A percentile compares a stretch with the other conserved stretches of the same genome.
phyloP scores from a whole-genome alignment of 2,797 vertebrate species.

The Agapornis canus region DNA sequence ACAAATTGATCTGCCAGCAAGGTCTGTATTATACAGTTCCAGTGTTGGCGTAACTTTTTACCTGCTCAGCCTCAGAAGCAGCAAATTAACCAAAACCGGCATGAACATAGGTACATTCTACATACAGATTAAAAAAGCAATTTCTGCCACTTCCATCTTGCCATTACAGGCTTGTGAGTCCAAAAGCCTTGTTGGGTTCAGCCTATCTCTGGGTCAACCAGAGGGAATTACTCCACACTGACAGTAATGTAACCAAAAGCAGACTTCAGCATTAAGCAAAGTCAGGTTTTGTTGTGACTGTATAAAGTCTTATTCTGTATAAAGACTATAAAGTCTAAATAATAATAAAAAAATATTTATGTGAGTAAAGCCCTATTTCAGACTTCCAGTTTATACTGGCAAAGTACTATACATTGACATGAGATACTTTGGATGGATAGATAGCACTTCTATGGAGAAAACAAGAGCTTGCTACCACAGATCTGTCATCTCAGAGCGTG shows the following conservation, averaged over 20 bases:
- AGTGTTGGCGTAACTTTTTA: slow-evolving; percentile 36
- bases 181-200: not conserved
- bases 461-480: not conserved
- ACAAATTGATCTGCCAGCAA: not conserved
- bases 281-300: not conserved
- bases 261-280: slow-evolving; percentile 34
- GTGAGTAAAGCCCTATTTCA: slow-evolving; percentile 9
- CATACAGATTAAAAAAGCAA: not conserved
- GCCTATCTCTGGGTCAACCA: not conserved
- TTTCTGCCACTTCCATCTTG: not conserved
- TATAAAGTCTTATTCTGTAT: not conserved
- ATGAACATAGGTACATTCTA: not conserved
- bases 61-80: slow-evolving; percentile 13
- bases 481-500: not conserved
- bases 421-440: not conserved
- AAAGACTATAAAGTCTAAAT: not conserved
- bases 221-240: not conserved
- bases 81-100: slow-evolving; percentile 19
- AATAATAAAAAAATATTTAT: not conserved
- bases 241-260: slow-evolving; percentile 10
- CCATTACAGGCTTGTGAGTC: not conserved
- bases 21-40: not conserved
- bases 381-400: slow-evolving; percentile 26
- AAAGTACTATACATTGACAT: not conserved
- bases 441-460: not conserved